phyloP scores from a whole-genome alignment of 2,888 invertebrate genomes.

The Xylota sylvarum region DNA sequence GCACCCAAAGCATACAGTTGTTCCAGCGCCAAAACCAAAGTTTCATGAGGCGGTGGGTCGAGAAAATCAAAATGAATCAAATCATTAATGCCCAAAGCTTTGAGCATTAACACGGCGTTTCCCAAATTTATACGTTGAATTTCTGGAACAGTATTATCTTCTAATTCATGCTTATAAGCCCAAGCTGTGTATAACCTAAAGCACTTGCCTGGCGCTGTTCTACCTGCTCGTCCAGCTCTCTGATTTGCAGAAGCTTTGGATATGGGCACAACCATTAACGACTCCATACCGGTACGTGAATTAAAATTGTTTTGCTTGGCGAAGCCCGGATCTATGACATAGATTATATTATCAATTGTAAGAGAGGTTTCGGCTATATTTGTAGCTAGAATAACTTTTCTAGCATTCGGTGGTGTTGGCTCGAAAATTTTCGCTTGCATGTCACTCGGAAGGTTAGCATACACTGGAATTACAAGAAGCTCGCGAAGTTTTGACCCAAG shows the following conservation, averaged over 20 bases:
- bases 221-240: constrained; percentile 97
- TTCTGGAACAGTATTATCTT: constrained; percentile 99
- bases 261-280: constrained; percentile 98
- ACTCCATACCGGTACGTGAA: constrained; percentile 99
- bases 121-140: constrained; percentile 98
- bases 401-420: constrained; percentile 97
- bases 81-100: constrained; percentile 98
- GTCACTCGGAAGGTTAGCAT: constrained; percentile 99
- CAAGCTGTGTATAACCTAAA: constrained; percentile 99
- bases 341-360: constrained; percentile 99
- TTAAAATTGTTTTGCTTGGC: constrained; percentile 99
- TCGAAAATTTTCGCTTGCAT: constrained; percentile 99
- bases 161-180: constrained; percentile 99
- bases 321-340: constrained; percentile 99
- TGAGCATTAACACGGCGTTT: constrained; percentile 98
- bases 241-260: constrained; percentile 99
- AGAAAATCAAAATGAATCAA: constrained; percentile 99
- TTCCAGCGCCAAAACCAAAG: constrained; percentile 96
- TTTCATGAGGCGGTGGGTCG: constrained; percentile 98
- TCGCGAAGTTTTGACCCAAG: constrained; percentile 97
- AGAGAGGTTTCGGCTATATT: constrained; percentile 99
- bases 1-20: constrained; percentile 99
- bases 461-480: constrained; percentile 96
- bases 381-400: constrained; percentile 98
- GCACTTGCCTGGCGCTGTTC: constrained; percentile 99